phyloP scores from a whole-genome alignment of 2,888 invertebrate genomes.

The Cerceris rybyensis region DNA sequence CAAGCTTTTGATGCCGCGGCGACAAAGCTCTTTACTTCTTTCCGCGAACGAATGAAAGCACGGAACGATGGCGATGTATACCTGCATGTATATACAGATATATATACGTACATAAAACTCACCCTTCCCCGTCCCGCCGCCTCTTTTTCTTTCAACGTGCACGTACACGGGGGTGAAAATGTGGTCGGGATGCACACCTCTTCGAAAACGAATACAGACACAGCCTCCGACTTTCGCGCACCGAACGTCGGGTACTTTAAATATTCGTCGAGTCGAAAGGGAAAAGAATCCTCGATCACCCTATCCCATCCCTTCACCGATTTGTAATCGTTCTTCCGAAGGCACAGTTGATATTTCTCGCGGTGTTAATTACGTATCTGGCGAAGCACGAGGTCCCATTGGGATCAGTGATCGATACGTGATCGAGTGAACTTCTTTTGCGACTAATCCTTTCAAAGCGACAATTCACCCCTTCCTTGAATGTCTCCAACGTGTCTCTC shows the following conservation, averaged over 20 bases:
- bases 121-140: conserved; percentile 4
- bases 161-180: conserved; percentile 4
- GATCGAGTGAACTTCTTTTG: conserved; percentile 7
- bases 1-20: conserved; percentile 76
- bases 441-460: background rate
- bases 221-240: conserved; percentile 48
- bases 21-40: conserved; percentile 76
- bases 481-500: no score
- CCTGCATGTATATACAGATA: conserved; percentile 48
- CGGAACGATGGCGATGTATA: conserved; percentile 69
- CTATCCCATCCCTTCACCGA: background rate
- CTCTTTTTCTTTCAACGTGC: conserved; percentile 10
- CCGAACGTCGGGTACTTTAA: conserved; percentile 52
- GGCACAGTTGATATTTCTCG: conserved; percentile 2
- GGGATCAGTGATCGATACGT: background rate
- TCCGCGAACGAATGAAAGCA: conserved; percentile 73
- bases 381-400: background rate
- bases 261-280: conserved; percentile 52
- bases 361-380: conserved; percentile 38
- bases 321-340: background rate
- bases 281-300: conserved; percentile 42
- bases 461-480: no score
- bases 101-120: conserved; percentile 38
- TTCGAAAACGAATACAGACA: conserved; percentile 16
- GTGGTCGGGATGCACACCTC: conserved; percentile 34